Conservation (phyloP, 2,888 invertebrate species). For the Ochropleura plecta region DNA sequence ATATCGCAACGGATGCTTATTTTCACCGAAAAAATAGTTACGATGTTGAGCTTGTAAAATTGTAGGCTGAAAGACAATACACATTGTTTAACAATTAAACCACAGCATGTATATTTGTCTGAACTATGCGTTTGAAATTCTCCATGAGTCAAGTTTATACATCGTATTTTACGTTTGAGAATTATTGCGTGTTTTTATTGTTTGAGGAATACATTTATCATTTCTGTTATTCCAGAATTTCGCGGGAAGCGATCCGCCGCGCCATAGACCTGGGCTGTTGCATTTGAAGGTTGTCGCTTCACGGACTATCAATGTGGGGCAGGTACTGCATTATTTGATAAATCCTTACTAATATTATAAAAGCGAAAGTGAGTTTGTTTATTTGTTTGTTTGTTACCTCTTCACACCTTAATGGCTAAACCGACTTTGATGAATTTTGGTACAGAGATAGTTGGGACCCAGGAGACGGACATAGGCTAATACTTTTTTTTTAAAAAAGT, state of each 20-base stretch:
- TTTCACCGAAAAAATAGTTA: slow-evolving; percentile 16
- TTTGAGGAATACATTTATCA: slow-evolving; percentile 56
- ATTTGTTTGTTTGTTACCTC: too few species aligned
- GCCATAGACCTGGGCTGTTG: slow-evolving; percentile 79
- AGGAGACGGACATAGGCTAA: too few species aligned
- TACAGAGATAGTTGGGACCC: too few species aligned
- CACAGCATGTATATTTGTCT: slow-evolving; percentile 36
- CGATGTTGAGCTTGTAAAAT: slow-evolving; percentile 12
- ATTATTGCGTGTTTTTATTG: slow-evolving; percentile 54
- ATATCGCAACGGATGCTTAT: not conserved
- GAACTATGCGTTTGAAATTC: slow-evolving; percentile 47
- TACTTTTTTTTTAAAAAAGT: too few species aligned
- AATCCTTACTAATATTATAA: too few species aligned
- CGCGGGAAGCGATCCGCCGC: slow-evolving; percentile 78
- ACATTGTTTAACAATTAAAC: slow-evolving; percentile 42
- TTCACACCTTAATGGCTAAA: too few species aligned
- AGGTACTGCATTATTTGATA: slow-evolving; percentile 70
- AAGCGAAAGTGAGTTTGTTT: too few species aligned
- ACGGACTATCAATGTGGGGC: slow-evolving; percentile 77
- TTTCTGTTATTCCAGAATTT: slow-evolving; percentile 78
- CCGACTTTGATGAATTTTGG: too few species aligned
- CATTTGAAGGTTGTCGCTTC: slow-evolving; percentile 79
- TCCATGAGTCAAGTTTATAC: slow-evolving; percentile 52
- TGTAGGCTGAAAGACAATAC: slow-evolving; percentile 38
- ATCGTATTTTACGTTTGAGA: slow-evolving; percentile 51